A percentile compares a stretch with the other conserved stretches of the same genome.
These are phyloP conservation scores for Probosciger aterrimus DNA, from an alignment of 2,113 vertebrate species.

Conservation along the genomic window DNA sequence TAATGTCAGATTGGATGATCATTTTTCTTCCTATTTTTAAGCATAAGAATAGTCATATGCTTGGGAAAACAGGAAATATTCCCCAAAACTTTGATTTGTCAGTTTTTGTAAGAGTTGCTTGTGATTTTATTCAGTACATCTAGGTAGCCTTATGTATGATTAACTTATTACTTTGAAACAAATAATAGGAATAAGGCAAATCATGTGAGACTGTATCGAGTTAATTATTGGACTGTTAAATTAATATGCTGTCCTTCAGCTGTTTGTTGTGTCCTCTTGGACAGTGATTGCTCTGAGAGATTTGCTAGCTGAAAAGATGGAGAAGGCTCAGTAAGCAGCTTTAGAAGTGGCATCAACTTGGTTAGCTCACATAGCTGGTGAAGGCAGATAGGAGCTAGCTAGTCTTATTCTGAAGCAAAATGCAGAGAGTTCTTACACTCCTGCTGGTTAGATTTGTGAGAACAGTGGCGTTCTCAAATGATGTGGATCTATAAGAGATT, in stretches of 20 bases:
- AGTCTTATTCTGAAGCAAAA: not conserved
- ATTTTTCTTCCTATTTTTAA: not conserved
- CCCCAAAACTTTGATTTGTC: too few relatives aligned
- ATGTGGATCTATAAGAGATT: not conserved
- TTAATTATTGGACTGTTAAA: not conserved
- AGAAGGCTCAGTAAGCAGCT: not conserved
- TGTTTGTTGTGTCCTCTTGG: not conserved
- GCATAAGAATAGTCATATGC: not conserved
- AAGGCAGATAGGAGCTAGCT: not conserved
- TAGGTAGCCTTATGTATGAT: not conserved
- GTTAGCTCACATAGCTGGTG: not conserved
- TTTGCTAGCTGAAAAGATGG: not conserved
- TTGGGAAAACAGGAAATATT: too few relatives aligned
- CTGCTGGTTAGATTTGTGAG: not conserved
- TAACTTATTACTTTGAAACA: not conserved
- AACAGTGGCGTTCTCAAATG: not conserved
- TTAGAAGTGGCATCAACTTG: not conserved
- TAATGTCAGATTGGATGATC: not conserved
- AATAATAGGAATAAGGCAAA: not conserved
- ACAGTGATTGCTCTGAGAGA: not conserved
- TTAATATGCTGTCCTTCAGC: not conserved
- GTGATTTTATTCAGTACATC: not conserved
- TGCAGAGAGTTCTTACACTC: not conserved
- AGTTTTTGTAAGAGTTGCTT: not conserved
- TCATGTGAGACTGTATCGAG: not conserved